A percentile compares a stretch with the other conserved stretches of the same genome.
phyloP scores from a whole-genome alignment of 2,113 vertebrate genomes.

The Strix uralensis region DNA sequence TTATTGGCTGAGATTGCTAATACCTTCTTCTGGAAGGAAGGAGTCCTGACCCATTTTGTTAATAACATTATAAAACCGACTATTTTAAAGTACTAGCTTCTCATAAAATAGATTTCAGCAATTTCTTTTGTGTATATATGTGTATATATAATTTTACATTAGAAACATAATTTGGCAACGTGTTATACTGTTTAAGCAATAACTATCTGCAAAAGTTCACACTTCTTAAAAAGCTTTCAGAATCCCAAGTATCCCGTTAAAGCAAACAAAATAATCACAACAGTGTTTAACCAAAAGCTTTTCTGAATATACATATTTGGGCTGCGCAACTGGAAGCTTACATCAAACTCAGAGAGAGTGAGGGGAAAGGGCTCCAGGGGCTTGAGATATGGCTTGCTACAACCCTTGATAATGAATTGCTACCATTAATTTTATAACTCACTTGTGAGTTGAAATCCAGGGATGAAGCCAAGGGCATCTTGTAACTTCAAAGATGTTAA shows the following conservation, averaged over 20 bases:
- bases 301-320: background rate
- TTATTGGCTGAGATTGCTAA: background rate
- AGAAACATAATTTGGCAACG: background rate
- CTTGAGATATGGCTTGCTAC: background rate
- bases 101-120: background rate
- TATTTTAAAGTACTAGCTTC: background rate
- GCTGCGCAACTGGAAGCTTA: background rate
- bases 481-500: background rate
- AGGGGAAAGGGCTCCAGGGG: background rate
- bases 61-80: background rate
- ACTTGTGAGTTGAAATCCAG: background rate
- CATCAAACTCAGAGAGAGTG: background rate
- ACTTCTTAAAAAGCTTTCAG: background rate
- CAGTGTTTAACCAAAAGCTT: background rate
- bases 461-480: background rate
- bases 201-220: background rate
- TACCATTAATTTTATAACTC: background rate
- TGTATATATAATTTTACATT: background rate
- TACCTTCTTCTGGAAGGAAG: background rate
- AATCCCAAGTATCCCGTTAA: background rate
- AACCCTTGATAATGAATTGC: background rate
- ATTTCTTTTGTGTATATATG: background rate
- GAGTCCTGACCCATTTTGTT: background rate
- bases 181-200: background rate
- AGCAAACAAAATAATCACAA: background rate